A percentile compares a stretch with the other conserved stretches of the same genome.
Conservation (phyloP, 2,113 vertebrate genomes). For the Cryptomyrus ogoouensis region DNA sequence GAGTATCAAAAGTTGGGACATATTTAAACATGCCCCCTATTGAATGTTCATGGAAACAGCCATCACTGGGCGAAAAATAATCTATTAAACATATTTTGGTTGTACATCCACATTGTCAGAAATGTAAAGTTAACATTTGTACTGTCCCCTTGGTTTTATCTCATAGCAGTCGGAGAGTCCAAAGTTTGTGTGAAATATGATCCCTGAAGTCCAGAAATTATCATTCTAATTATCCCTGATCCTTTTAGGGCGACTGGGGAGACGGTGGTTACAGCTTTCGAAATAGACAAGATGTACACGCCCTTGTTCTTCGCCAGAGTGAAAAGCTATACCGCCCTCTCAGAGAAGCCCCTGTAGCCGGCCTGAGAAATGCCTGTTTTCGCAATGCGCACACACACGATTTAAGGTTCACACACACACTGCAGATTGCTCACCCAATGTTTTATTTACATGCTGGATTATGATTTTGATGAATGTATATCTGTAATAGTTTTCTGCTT, state of each 20-base stretch:
- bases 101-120: neutral
- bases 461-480: conserved; percentile 37
- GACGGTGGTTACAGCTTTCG: conserved; percentile 84
- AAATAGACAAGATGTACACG: conserved; percentile 93
- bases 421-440: conserved; percentile 24
- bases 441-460: conserved; percentile 42
- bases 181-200: neutral
- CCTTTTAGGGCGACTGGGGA: conserved; percentile 79
- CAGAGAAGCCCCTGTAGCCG: conserved; percentile 81
- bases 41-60: neutral
- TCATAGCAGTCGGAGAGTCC: neutral
- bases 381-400: conserved; percentile 8
- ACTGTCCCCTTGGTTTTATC: neutral
- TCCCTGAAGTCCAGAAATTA: neutral
- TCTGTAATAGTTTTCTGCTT: conserved; percentile 11
- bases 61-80: neutral
- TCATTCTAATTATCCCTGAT: neutral
- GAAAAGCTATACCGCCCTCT: conserved; percentile 92
- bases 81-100: neutral
- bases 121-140: neutral
- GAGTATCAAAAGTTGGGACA: neutral
- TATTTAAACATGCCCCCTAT: neutral
- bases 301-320: conserved; percentile 91
- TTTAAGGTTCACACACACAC: conserved; percentile 17
- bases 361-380: conserved; percentile 26